phyloP scores from a whole-genome alignment of 2,113 vertebrate genomes.

The Aldabrachelys gigantea region DNA sequence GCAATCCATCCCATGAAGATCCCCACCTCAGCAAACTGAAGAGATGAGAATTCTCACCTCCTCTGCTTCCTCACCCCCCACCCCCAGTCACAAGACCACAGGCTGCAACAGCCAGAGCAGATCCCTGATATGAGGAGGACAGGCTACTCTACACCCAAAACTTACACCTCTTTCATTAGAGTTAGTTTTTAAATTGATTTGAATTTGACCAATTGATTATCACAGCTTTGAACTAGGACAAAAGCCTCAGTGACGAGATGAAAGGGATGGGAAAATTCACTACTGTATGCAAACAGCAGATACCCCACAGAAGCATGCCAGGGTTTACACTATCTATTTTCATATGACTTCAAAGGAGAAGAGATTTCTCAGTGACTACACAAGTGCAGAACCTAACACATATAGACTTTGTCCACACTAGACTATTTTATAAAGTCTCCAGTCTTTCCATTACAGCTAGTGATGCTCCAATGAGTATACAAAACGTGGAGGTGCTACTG shows the following conservation, averaged over 20 bases:
- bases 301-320: not conserved
- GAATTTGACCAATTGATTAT: not conserved
- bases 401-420: fast-evolving
- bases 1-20: not conserved
- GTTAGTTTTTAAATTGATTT: not conserved
- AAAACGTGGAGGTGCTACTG: not conserved
- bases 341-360: not conserved
- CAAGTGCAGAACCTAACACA: not conserved
- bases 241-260: too few species aligned
- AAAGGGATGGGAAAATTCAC: not conserved
- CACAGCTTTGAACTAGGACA: not conserved
- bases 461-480: not conserved
- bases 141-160: not conserved
- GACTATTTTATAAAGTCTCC: not conserved
- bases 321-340: not conserved
- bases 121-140: not conserved
- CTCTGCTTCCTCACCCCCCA: not conserved
- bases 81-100: not conserved
- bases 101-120: not conserved
- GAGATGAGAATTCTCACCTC: not conserved
- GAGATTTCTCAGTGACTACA: not conserved
- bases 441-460: not conserved
- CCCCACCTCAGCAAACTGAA: not conserved
- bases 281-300: not conserved
- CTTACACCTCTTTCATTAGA: not conserved